These are phyloP conservation scores for Sebastes cheni DNA, from an alignment of 2,797 vertebrate genomes.

Conservation along the genomic window DNA sequence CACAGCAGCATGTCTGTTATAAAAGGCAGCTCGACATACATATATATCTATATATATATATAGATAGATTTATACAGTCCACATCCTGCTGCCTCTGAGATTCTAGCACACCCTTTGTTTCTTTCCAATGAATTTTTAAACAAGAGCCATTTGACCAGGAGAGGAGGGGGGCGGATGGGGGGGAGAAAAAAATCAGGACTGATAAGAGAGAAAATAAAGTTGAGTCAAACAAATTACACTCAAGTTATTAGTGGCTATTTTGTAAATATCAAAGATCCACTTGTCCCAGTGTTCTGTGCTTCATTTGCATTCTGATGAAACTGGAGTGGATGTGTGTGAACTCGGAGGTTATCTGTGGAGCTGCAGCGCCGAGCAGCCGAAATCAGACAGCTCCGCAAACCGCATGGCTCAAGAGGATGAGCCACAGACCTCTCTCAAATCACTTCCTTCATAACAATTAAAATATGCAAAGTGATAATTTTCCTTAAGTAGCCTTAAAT, in stretches of 20 bases:
- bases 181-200: slow-evolving; percentile 21
- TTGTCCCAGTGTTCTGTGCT: slow-evolving; percentile 92
- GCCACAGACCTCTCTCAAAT: slow-evolving; percentile 98
- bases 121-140: slow-evolving; percentile 48
- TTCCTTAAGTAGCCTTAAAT: slow-evolving; percentile 99
- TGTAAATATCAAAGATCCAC: slow-evolving; percentile 99
- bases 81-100: slow-evolving; percentile 19
- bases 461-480: slow-evolving; percentile 99
- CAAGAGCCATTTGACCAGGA: slow-evolving; percentile 45
- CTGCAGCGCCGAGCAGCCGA: slow-evolving; percentile 91
- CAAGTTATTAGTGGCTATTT: slow-evolving; percentile 98
- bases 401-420: slow-evolving; percentile 96
- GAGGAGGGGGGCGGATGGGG: neutral
- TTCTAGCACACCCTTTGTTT: slow-evolving; percentile 44
- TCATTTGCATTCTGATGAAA: slow-evolving; percentile 99
- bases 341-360: slow-evolving; percentile 96
- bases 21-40: neutral
- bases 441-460: slow-evolving; percentile 99
- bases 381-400: slow-evolving; percentile 90
- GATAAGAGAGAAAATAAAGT: slow-evolving; percentile 89
- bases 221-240: slow-evolving; percentile 96
- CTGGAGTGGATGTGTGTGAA: slow-evolving; percentile 97
- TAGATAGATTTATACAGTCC: neutral
- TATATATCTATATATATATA: neutral
- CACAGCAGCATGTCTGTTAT: slow-evolving; percentile 15